Conservation (phyloP, 1,140 invertebrate species). For the Macrosteles quadrilineatus region DNA sequence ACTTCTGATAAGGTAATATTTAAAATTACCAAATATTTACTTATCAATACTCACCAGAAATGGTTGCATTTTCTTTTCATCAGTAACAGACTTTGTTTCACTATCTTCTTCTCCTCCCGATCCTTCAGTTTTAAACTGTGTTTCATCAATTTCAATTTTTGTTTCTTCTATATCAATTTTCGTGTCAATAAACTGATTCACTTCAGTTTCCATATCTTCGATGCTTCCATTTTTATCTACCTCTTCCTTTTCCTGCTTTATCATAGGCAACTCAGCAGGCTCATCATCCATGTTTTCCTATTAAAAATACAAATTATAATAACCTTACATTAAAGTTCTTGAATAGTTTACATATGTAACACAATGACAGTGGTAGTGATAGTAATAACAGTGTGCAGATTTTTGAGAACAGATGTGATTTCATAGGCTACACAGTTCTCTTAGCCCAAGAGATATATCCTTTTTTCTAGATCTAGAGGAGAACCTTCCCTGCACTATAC, state of each 20-base stretch:
- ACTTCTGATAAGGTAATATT: too few species aligned
- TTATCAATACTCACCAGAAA: slow-evolving; percentile 15
- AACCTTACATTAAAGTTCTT: neutral
- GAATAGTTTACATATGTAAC: neutral
- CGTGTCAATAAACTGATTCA: too few species aligned
- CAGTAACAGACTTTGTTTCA: slow-evolving; percentile 44
- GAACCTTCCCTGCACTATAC: too few species aligned
- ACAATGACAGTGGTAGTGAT: too few species aligned
- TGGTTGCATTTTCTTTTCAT: slow-evolving; percentile 44
- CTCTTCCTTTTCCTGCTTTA: slow-evolving; percentile 37
- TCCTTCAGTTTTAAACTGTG: slow-evolving; percentile 42
- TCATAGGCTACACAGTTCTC: too few species aligned
- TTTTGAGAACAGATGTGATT: too few species aligned
- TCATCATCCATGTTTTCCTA: slow-evolving; percentile 18
- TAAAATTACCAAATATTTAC: too few species aligned
- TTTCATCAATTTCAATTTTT: slow-evolving; percentile 43
- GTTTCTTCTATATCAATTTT: too few species aligned
- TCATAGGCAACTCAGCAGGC: slow-evolving; percentile 19
- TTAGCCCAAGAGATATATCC: too few species aligned
- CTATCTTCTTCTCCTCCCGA: slow-evolving; percentile 45
- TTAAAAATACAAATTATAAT: neutral
- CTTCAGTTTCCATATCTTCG: slow-evolving; percentile 43
- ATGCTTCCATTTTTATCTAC: slow-evolving; percentile 36
- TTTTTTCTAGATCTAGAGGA: too few species aligned
- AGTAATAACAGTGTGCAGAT: too few species aligned